A percentile compares a stretch with the other conserved stretches of the same genome.
Evolutionary conservation across 2,888 invertebrate species (phyloP).

Genomic region (Agrenia bidenticulata): DNA sequence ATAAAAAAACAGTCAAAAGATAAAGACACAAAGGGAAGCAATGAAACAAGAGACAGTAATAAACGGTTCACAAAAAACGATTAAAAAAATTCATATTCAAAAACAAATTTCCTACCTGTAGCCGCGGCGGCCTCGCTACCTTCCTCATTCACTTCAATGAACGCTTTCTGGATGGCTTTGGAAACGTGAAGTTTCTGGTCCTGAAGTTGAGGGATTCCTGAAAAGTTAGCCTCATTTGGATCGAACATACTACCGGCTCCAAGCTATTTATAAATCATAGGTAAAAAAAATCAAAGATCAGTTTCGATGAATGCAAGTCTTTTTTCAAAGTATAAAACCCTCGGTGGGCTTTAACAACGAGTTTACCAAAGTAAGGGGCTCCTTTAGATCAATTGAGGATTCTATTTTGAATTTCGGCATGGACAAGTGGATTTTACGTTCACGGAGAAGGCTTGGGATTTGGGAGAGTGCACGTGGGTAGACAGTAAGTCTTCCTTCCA

Average conservation of each 20-base stretch:
- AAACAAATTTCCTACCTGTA: conserved; percentile 64
- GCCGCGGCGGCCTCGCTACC: conserved; percentile 84
- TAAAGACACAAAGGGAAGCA: conserved; percentile 2
- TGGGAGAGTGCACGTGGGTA: conserved; percentile 63
- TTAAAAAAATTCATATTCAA: too few relatives aligned
- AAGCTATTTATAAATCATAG: conserved; percentile 59
- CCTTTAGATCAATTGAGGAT: conserved; percentile 66
- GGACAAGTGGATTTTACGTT: conserved; percentile 65
- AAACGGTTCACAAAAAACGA: neutral
- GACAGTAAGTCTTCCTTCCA: conserved; percentile 64
- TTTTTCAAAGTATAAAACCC: too few relatives aligned
- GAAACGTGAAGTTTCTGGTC: conserved; percentile 62
- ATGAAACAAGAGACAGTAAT: conserved; percentile 14
- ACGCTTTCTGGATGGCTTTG: conserved; percentile 78
- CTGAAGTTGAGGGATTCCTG: conserved; percentile 62
- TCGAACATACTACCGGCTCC: conserved; percentile 70
- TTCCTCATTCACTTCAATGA: conserved; percentile 82
- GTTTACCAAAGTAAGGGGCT: conserved; percentile 66
- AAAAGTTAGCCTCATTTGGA: conserved; percentile 63
- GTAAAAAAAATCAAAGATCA: neutral
- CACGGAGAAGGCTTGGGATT: conserved; percentile 55
- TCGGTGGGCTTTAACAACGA: neutral
- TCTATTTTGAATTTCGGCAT: conserved; percentile 82
- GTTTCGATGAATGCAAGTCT: neutral
- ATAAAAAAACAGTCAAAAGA: conserved; percentile 9